phyloP scores from a whole-genome alignment of 2,888 invertebrate species.

The Drosophila hamatofila region DNA sequence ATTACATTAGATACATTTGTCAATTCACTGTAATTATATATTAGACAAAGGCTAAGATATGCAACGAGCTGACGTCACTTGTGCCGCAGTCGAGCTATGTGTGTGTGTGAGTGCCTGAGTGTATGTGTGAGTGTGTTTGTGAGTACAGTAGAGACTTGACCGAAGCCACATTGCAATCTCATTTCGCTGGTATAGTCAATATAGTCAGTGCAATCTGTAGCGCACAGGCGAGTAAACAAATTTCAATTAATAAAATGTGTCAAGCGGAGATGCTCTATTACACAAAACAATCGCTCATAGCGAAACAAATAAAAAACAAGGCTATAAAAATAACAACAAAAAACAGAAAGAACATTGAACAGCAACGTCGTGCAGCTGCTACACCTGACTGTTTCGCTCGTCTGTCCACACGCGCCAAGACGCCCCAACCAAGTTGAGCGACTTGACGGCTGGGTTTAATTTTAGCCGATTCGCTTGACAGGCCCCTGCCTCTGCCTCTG shows the following conservation, averaged over 20 bases:
- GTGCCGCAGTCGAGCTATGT: not conserved
- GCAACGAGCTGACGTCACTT: constrained; percentile 29
- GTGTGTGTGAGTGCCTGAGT: not conserved
- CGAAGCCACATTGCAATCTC: not conserved
- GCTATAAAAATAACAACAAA: constrained; percentile 15
- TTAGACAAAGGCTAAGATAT: constrained; percentile 25
- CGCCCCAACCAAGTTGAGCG: constrained; percentile 11
- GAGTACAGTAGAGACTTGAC: constrained; percentile 4
- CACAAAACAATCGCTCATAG: constrained; percentile 52
- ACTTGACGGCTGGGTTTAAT: constrained; percentile 41
- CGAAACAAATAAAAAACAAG: constrained; percentile 10
- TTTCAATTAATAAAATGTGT: constrained; percentile 80
- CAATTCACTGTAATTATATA: constrained; percentile 22
- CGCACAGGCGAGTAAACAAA: constrained; percentile 66
- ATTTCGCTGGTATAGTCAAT: not conserved
- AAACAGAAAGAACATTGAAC: not conserved
- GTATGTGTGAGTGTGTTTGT: not conserved
- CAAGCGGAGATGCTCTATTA: constrained; percentile 76
- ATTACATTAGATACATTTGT: constrained; percentile 44
- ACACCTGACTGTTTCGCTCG: constrained; percentile 28
- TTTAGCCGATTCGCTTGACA: constrained; percentile 33
- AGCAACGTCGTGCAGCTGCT: constrained; percentile 55
- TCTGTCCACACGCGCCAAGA: not conserved
- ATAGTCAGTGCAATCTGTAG: constrained; percentile 25
- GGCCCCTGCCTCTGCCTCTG: not conserved